Conservation (phyloP, 2,113 vertebrate species). For the Seriola quinqueradiata region DNA sequence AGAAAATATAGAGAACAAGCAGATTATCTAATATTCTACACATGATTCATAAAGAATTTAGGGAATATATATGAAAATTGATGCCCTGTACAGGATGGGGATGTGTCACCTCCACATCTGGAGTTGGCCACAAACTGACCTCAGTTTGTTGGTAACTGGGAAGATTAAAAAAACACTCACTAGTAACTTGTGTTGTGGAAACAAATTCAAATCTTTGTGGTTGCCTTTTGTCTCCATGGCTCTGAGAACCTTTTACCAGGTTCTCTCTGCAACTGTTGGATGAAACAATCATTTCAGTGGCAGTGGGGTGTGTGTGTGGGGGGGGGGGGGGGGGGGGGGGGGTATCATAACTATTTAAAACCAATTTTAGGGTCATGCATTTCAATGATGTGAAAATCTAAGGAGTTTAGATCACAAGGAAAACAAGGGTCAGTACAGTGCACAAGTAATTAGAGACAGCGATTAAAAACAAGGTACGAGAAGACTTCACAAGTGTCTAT, state of each 20-base stretch:
- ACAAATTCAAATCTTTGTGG: background rate
- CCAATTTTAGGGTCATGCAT: background rate
- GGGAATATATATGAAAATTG: background rate
- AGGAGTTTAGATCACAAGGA: background rate
- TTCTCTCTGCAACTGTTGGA: background rate
- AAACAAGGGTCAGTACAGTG: background rate
- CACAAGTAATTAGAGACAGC: background rate
- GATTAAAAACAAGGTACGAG: conserved; percentile 2
- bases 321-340: no score
- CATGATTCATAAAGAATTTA: background rate
- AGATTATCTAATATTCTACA: no score
- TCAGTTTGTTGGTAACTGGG: background rate
- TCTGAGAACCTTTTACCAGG: background rate
- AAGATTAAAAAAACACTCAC: background rate
- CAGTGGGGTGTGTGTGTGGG: no score
- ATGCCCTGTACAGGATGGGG: background rate
- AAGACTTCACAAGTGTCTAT: background rate
- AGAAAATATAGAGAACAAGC: background rate
- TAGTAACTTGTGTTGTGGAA: no score
- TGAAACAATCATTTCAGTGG: no score
- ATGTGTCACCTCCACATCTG: background rate
- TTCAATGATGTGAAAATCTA: background rate
- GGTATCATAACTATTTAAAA: background rate
- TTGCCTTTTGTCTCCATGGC: background rate
- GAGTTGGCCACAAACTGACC: background rate